Base-by-base conservation (phyloP, 2,113 vertebrate species). In the Halcyon senegalensis region DNA sequence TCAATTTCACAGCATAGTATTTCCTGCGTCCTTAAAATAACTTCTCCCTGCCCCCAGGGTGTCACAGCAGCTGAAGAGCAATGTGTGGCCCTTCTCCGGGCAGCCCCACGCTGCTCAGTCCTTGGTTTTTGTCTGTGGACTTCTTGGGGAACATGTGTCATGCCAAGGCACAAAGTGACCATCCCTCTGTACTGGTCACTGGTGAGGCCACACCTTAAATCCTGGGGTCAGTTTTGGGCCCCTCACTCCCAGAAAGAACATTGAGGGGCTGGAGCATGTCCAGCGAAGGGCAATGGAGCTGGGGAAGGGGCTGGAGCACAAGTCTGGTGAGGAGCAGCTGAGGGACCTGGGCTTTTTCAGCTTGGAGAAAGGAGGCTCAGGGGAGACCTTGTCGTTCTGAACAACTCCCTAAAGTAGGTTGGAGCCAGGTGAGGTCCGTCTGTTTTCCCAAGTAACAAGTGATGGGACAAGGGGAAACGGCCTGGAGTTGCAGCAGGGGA, bases 11-110 rank as follows among this genome's bases (percentile, higher is more conserved):
- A 63, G 58, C 75, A 77, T 93, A 89, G 18, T 59, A 75, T 85
- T 94, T 94, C 84, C 73, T 76, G 59, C 6, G 8, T 70, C 84
- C 91, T 95, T 96, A 96, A 96, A 96, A 96, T 97, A 97, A 96
- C 80, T 94, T 74, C 64, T 95, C 72, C 89, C 84, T 90, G 75
- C 72, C 92, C 50, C 60, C 69, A 69, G 77, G 43, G 72, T 87
- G 78, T 53, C 88, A 93, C 37, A 86, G 86, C 59, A 90, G 78
- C 68, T 41, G 51, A 37, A 69, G 30, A 90, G 77, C 67, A n/a
- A 25, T 25, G 33, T 10, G 48, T 87, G 69, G 12, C 24, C 53
- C 72, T 48, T 89, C 50, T 20, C 30, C 25, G 50, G 3, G 1
- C 68, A 78, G 85, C 21, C 59, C 35, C 53, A 24, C 0, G 2